These are phyloP conservation scores for Dysdera silvatica DNA, from an alignment of 1,140 invertebrate species.

Conservation along the genomic window DNA sequence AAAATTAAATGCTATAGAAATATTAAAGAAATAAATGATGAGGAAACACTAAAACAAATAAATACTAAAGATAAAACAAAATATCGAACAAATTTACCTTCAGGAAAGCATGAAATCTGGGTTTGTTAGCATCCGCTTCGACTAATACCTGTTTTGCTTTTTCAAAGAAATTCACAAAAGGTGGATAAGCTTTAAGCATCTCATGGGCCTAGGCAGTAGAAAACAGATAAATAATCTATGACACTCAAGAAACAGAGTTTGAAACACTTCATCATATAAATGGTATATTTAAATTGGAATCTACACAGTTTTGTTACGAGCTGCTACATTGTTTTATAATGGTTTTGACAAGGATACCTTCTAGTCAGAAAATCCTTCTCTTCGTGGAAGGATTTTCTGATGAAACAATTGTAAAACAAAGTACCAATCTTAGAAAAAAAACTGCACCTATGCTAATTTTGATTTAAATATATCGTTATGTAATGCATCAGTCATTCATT, in stretches of 20 bases:
- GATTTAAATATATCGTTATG: too few relatives aligned
- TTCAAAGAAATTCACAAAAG: constrained; percentile 96
- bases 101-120: constrained; percentile 94
- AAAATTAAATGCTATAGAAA: not conserved
- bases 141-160: constrained; percentile 87
- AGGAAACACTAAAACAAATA: constrained; percentile 17
- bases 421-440: too few relatives aligned
- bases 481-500: too few relatives aligned
- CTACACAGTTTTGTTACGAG: too few relatives aligned
- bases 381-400: too few relatives aligned
- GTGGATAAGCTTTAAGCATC: constrained; percentile 88
- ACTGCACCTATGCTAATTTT: too few relatives aligned
- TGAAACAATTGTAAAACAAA: too few relatives aligned
- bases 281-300: too few relatives aligned
- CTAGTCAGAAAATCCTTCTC: too few relatives aligned
- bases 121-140: constrained; percentile 81
- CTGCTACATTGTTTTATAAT: too few relatives aligned
- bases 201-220: constrained; percentile 45
- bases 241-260: not conserved
- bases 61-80: not conserved
- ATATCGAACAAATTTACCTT: constrained; percentile 56
- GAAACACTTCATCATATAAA: too few relatives aligned
- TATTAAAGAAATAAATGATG: not conserved
- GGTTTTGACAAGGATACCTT: too few relatives aligned
- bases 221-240: constrained; percentile 31